phyloP scores from a whole-genome alignment of 2,888 invertebrate genomes.

The Platycheirus rosarum region DNA sequence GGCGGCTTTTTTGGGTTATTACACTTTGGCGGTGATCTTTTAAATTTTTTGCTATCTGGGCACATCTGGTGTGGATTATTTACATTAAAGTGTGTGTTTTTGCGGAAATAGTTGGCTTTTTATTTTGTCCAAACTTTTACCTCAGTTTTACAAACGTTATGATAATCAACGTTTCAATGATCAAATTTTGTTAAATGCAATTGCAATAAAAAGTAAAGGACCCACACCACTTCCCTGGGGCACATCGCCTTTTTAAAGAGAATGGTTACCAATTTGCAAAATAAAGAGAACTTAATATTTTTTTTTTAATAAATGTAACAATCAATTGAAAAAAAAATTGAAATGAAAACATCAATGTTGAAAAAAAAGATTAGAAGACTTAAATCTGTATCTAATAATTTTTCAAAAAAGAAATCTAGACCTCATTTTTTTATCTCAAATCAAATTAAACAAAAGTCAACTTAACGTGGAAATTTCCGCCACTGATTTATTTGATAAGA shows the following conservation, averaged over 20 bases:
- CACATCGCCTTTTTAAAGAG: no score
- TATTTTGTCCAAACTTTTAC: background rate
- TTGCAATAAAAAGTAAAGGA: no score
- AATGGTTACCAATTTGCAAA: no score
- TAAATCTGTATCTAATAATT: no score
- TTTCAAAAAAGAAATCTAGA: no score
- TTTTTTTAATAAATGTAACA: no score
- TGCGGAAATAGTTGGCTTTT: background rate
- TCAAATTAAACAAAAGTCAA: background rate
- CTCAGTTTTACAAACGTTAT: background rate
- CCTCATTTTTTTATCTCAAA: background rate
- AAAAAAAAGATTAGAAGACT: no score
- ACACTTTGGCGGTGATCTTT: slow-evolving; percentile 44
- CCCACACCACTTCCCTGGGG: no score
- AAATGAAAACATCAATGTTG: no score
- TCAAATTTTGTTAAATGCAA: no score
- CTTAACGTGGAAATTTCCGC: background rate
- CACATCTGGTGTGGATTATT: slow-evolving; percentile 47
- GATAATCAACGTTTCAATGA: background rate
- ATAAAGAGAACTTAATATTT: no score
- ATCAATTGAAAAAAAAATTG: no score
- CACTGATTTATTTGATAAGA: background rate
- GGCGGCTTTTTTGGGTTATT: slow-evolving; percentile 6
- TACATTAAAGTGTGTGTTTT: background rate
- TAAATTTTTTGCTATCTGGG: slow-evolving; percentile 24